phyloP scores from a whole-genome alignment of 2,888 invertebrate species.

The Aromia moschata region DNA sequence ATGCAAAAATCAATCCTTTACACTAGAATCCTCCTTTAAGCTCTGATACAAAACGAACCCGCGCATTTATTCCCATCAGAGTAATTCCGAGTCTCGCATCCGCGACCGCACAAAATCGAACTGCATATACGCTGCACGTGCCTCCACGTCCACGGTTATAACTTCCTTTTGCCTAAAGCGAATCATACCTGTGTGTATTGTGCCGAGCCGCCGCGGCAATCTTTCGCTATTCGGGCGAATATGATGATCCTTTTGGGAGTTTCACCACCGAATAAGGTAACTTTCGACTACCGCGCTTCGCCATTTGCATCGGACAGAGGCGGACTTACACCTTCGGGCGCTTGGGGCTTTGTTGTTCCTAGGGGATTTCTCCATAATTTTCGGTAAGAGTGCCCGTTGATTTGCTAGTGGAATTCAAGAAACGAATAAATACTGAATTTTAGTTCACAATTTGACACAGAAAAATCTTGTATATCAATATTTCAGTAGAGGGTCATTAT shows the following conservation, averaged over 20 bases:
- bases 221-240: constrained; percentile 33
- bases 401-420: too few species aligned
- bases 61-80: not conserved
- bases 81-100: not conserved
- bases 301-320: not conserved
- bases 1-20: too few species aligned
- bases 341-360: not conserved
- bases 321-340: not conserved
- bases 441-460: too few species aligned
- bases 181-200: constrained; percentile 43
- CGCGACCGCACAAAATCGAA: not conserved
- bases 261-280: constrained; percentile 33
- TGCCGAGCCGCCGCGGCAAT: constrained; percentile 36
- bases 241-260: constrained; percentile 36
- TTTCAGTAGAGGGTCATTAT: too few species aligned
- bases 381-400: too few species aligned
- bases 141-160: not conserved
- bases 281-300: constrained; percentile 14
- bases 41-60: not conserved
- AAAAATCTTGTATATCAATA: too few species aligned
- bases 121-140: not conserved
- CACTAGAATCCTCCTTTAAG: not conserved
- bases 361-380: too few species aligned
- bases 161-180: constrained; percentile 25
- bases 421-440: too few species aligned